Evolutionary conservation across 2,113 vertebrate genomes (phyloP), one percentile per base, ranked within the genome.

Genomic region (Pogona vitticeps): DNA sequence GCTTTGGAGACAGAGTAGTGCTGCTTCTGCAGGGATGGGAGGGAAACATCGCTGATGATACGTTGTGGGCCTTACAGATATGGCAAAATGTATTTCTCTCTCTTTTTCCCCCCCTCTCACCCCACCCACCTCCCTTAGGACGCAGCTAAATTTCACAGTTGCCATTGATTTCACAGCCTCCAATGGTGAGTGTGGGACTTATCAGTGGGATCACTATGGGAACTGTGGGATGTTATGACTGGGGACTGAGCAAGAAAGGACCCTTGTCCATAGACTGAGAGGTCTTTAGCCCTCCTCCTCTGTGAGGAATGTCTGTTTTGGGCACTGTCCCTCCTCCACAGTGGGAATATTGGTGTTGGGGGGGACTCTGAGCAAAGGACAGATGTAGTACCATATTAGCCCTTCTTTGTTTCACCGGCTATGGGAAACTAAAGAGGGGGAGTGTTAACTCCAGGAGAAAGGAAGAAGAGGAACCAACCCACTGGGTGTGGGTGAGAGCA

Each of bases 101-200:
- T 70, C 86, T 76, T 76, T 33, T 67, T 52, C 5, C 46, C 46
- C 10, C 46, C 46, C 46, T 52, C n/a, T 58, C n/a, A 28, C 56
- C 59, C n/a, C 12, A 14, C 89, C 84, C 63, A 17, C 52, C n/a
- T 13, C 23, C 79, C 82, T 91, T 93, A 99, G 99, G 95, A 99
- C 98, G 0, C 98, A 99, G 92, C 96, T 99, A 91, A 99, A 99
- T 96, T 99, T 99, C 96, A 99, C 98, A 0, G 98, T 99, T 13
- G 98, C 98, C 46, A 99, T 99, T 36, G 98, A 99, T 95, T 99
- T 99, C 96, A 99, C 98, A 23, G 98, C 98, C 67, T 99, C 98
- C 88, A 99, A 99, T 6, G 98, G 98, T 99, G 95, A 97, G 98
- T 92, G 61, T 59, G 33, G 52, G 46, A 10, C 46, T 33, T 36